Conservation (phyloP, 2,113 vertebrate genomes). For the Opisthocomus hoazin region DNA sequence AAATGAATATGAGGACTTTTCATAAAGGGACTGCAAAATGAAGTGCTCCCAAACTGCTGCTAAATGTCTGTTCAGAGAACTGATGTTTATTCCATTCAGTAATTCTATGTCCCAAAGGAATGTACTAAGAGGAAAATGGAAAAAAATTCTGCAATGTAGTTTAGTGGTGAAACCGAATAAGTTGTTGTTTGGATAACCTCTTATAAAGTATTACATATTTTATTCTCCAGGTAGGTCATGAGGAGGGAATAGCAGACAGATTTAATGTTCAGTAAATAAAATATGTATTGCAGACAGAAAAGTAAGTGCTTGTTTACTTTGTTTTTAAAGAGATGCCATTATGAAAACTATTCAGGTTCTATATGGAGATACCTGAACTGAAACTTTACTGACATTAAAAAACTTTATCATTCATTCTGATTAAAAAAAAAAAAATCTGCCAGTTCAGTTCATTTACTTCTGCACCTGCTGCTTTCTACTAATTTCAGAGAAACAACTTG, state of each 20-base stretch:
- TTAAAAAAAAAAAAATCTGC: background rate
- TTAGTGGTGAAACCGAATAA: background rate
- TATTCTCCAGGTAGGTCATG: background rate
- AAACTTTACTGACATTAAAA: background rate
- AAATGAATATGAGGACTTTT: background rate
- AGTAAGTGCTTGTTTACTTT: background rate
- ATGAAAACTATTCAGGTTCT: background rate
- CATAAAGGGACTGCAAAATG: background rate
- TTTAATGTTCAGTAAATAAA: background rate
- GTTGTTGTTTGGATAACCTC: background rate
- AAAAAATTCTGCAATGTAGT: background rate
- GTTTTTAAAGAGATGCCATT: background rate
- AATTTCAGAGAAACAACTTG: background rate
- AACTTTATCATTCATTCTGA: background rate
- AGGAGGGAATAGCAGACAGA: background rate
- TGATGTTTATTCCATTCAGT: background rate
- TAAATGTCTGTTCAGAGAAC: background rate
- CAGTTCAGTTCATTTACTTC: background rate
- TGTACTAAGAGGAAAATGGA: background rate
- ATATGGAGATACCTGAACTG: background rate
- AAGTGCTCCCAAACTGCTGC: background rate
- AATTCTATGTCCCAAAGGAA: background rate
- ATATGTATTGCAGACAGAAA: fast-evolving
- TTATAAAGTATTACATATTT: background rate
- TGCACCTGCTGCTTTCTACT: background rate